A percentile compares a stretch with the other conserved stretches of the same genome.
These are phyloP conservation scores for Euthynnus affinis DNA, from an alignment of 2,797 vertebrate species.

Conservation along the genomic window DNA sequence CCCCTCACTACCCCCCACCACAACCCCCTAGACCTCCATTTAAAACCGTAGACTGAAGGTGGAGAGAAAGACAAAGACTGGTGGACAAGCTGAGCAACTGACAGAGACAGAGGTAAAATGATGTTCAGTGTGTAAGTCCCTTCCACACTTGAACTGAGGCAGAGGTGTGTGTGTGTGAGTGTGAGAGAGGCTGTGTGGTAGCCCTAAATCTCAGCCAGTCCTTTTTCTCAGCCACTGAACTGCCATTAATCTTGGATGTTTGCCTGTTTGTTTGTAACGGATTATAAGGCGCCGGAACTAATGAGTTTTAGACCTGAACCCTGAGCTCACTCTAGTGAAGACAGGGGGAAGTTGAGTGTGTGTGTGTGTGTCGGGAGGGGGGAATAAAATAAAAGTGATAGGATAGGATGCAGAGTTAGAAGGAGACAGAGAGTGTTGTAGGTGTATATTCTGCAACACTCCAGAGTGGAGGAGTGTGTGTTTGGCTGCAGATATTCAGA, in stretches of 20 bases:
- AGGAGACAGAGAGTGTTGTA: not conserved
- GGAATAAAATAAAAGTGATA: constrained; percentile 1
- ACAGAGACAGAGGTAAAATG: constrained; percentile 64
- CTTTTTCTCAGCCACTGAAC: constrained; percentile 64
- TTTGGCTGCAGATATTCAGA: constrained; percentile 14
- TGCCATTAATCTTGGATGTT: constrained; percentile 77
- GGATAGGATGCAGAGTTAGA: not conserved
- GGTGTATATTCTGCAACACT: constrained; percentile 7
- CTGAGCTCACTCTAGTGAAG: constrained; percentile 25
- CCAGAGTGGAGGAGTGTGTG: not conserved
- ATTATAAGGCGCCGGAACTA: constrained; percentile 75
- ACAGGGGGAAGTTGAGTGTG: not conserved
- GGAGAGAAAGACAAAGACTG: constrained; percentile 47
- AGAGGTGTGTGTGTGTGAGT: constrained; percentile 40
- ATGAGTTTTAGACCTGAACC: constrained; percentile 68
- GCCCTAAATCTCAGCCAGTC: constrained; percentile 63
- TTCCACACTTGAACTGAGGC: constrained; percentile 35
- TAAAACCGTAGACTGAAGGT: constrained; percentile 22
- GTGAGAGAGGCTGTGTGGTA: not conserved
- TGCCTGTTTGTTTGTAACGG: constrained; percentile 77
- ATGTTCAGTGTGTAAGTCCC: constrained; percentile 55
- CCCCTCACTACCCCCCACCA: too few relatives aligned
- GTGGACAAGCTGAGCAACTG: constrained; percentile 56
- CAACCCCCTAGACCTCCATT: constrained; percentile 14
- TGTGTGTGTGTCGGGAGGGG: not conserved